Evolutionary conservation across 2,888 invertebrate genomes (phyloP), one percentile per base, ranked within the genome.

Genomic region (Chaitophorus viminalis): DNA sequence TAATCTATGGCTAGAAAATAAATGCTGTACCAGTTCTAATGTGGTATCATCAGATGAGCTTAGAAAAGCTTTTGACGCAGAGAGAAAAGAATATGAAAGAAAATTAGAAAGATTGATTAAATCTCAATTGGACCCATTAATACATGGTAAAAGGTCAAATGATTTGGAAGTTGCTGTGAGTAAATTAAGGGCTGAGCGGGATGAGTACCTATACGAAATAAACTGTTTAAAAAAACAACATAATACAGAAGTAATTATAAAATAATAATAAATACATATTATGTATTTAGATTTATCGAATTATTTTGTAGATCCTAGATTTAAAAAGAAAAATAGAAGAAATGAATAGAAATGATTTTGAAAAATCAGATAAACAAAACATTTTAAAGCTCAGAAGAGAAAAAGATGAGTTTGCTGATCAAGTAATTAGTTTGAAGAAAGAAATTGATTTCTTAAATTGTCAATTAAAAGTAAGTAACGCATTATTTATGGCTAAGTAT

Each of bases 361-460:
- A 75, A 74, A 75, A 39, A 81, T 65, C 46, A 72, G 87, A 87
- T 9, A 81, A 36, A 65, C 78, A 87, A 81, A 60, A 31, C 21
- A 75, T 74, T 75, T 87, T 87, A 87, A 79, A 81, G n/a, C 74
- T 87, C 0, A 60, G 46, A 81, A 87, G 87, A 81, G 87, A 87
- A 74, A 87, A 87, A 79, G 79, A 81, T n/a, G 74, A 81, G 3
- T 65, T 72, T 33, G 60, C 74, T 65, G 87, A 87, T 31, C 65
- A 87, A 81, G 74, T 87, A 60, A 87, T 79, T 81, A 36, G 65
- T 65, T 81, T 87, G 17, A 87, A 87, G 46, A 87, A 74, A 87
- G 87, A 87, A 87, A 52, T 87, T n/a, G 79, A 81, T 4, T 87
- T 87, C n/a, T 87, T 87, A 81, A 81, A 81, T 87, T 74, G 39